Conservation (phyloP, 2,113 vertebrate genomes). For the Plotosus lineatus region DNA sequence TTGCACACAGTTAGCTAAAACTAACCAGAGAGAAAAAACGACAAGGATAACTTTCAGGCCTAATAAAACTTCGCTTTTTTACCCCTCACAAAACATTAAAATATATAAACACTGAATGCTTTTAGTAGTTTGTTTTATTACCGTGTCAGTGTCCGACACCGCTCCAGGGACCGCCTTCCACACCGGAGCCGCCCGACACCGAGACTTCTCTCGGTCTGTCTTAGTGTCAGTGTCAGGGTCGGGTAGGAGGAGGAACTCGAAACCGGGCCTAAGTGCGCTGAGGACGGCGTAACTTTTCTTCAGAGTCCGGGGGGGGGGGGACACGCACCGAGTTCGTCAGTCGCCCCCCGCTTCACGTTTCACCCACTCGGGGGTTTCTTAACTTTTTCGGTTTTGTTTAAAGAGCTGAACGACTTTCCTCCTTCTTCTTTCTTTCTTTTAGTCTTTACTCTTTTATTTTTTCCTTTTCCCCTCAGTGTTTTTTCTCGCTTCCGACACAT, state of each 20-base stretch:
- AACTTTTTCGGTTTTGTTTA: conserved; percentile 29
- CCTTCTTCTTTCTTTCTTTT: no score
- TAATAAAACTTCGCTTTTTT: neutral
- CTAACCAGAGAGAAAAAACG: neutral
- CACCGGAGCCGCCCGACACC: conserved; percentile 71
- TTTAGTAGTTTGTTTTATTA: conserved; percentile 40
- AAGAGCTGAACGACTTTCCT: neutral
- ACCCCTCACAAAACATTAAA: neutral
- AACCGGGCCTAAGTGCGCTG: conserved; percentile 70
- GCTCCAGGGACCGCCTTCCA: conserved; percentile 78
- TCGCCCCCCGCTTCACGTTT: conserved; percentile 52
- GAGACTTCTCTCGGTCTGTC: conserved; percentile 62
- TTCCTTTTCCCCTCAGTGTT: conserved; percentile 60
- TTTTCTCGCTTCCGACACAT: conserved; percentile 72
- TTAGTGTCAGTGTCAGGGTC: conserved; percentile 58
- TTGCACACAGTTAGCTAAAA: neutral
- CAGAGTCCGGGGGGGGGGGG: conserved; percentile 39
- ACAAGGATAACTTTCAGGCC: neutral
- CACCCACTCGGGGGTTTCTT: conserved; percentile 58
- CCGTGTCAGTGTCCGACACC: conserved; percentile 71
- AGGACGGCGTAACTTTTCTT: conserved; percentile 41
- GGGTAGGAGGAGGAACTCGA: conserved; percentile 63
- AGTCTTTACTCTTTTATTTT: no score
- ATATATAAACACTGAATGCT: neutral
- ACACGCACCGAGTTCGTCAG: conserved; percentile 52